These are phyloP conservation scores for Strongylocentrotus purpuratus DNA, from an alignment of 35 echinoderm and acorn worm genomes.

Conservation along the genomic window DNA sequence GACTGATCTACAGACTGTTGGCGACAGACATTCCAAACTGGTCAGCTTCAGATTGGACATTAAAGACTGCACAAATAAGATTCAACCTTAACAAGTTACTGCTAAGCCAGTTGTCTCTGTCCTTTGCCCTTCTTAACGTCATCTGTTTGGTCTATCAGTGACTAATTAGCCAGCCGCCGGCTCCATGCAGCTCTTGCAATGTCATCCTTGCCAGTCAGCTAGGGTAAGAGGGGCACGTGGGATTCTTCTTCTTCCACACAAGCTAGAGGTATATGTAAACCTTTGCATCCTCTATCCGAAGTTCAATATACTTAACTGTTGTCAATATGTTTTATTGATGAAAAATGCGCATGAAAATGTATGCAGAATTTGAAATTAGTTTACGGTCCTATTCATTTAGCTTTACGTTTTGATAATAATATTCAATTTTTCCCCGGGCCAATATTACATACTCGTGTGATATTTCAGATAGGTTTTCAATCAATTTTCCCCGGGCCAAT, in stretches of 20 bases:
- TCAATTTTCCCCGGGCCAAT: no score
- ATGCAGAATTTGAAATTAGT: no score
- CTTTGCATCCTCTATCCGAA: neutral
- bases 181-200: neutral
- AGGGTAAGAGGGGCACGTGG: neutral
- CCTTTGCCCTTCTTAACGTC: neutral
- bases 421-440: no score
- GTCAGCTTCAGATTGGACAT: neutral
- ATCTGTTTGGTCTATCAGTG: conserved; percentile 2
- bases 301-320: neutral
- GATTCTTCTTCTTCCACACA: neutral
- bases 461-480: no score
- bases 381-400: no score
- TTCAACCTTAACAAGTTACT: neutral
- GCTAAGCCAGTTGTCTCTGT: conserved; percentile 4
- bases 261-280: neutral
- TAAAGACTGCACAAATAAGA: neutral
- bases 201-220: neutral
- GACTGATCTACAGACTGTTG: conserved; percentile 7
- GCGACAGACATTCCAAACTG: neutral
- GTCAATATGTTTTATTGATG: neutral
- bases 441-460: no score
- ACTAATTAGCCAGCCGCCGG: neutral
- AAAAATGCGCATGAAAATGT: no score
- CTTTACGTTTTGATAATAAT: no score